Conservation (phyloP, 2,888 invertebrate species). For the Xanthorhoe designata region DNA sequence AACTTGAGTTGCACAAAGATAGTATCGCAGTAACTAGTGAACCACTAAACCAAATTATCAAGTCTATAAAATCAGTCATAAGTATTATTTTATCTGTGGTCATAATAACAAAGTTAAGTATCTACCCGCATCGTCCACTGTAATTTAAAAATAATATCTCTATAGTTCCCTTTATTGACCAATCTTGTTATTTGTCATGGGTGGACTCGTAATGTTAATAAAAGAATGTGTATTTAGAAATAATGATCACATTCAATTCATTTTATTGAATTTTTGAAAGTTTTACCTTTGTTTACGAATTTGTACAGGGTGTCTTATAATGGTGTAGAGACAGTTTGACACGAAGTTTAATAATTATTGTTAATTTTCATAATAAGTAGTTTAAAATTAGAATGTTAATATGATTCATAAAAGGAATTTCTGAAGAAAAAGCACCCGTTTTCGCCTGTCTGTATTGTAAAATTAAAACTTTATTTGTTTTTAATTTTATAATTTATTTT, state of each 20-base stretch:
- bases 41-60: conserved; percentile 19
- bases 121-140: conserved; percentile 49
- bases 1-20: background rate
- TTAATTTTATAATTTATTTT: conserved; percentile 42
- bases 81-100: too few relatives aligned
- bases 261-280: background rate
- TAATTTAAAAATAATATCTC: conserved; percentile 36
- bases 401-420: too few relatives aligned
- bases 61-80: conserved; percentile 24
- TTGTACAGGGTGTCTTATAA: too few relatives aligned
- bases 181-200: conserved; percentile 4
- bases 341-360: too few relatives aligned
- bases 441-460: too few relatives aligned
- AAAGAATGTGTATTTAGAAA: background rate
- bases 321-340: too few relatives aligned
- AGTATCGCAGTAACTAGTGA: background rate
- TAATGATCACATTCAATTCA: background rate
- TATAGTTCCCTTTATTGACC: conserved; percentile 27
- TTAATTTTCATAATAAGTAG: too few relatives aligned
- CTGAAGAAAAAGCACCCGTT: too few relatives aligned
- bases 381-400: too few relatives aligned
- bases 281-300: background rate
- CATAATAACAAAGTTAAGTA: conserved; percentile 39
- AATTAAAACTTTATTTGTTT: conserved; percentile 6
- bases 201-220: background rate